These are phyloP conservation scores for Gymnogyps californianus DNA, from an alignment of 2,113 vertebrate genomes.

Conservation along the genomic window DNA sequence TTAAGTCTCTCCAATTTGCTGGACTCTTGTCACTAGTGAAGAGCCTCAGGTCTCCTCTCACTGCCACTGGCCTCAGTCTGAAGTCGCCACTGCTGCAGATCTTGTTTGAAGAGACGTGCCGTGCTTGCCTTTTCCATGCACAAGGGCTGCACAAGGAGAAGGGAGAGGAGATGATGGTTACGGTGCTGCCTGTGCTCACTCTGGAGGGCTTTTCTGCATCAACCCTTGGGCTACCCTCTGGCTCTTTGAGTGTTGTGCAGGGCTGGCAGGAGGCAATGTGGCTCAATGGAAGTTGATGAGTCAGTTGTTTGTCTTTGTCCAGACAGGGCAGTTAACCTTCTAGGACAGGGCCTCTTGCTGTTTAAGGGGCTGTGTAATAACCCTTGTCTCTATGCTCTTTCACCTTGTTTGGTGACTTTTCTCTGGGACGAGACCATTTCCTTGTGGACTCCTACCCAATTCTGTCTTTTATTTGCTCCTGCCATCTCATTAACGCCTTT, in stretches of 20 bases:
- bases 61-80: neutral
- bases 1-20: neutral
- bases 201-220: neutral
- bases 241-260: neutral
- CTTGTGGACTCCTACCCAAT: neutral
- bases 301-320: neutral
- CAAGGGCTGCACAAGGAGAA: neutral
- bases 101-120: accelerated
- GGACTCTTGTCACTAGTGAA: neutral
- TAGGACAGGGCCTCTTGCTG: neutral
- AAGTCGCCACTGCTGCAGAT: neutral
- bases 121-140: neutral
- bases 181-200: neutral
- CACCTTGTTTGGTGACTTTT: neutral
- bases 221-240: neutral
- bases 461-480: neutral
- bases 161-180: neutral
- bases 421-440: neutral
- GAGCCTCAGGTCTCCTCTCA: neutral
- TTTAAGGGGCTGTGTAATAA: neutral
- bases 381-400: neutral
- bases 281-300: neutral
- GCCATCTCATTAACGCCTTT: neutral
- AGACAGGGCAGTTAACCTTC: neutral
- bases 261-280: neutral